Percentiles rank a stretch among this genome's conserved stretches.
Evolutionary conservation across 2,888 invertebrate species (phyloP).

Genomic region (Amiota minor): DNA sequence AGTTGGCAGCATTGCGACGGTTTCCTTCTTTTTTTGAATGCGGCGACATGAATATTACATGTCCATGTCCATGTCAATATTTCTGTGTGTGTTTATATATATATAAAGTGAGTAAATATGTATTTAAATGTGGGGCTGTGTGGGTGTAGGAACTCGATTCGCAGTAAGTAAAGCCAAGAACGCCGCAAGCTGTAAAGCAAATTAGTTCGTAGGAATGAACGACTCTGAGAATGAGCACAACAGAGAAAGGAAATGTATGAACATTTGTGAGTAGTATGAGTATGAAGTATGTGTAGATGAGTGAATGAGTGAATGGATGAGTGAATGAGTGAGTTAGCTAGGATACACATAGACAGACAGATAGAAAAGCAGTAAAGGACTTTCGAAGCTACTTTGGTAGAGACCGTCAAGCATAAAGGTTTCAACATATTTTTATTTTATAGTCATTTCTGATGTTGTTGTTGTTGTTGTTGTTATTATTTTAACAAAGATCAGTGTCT

Average conservation of each 20-base stretch:
- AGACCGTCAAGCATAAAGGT: too few relatives aligned
- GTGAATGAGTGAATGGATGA: too few relatives aligned
- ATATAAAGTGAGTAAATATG: neutral
- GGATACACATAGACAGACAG: too few relatives aligned
- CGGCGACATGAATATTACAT: slow-evolving; percentile 63
- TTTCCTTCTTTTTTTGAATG: slow-evolving; percentile 49
- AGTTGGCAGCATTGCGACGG: neutral
- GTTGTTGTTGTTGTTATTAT: too few relatives aligned
- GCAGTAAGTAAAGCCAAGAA: slow-evolving; percentile 2
- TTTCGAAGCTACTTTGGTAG: too few relatives aligned
- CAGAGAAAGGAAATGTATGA: neutral
- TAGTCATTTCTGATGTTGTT: too few relatives aligned
- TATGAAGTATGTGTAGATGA: neutral
- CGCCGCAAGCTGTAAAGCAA: slow-evolving; percentile 59
- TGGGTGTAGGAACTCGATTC: slow-evolving; percentile 33
- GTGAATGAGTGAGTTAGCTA: too few relatives aligned
- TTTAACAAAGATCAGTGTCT: too few relatives aligned
- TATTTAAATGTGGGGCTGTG: neutral
- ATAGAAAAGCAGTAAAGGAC: too few relatives aligned
- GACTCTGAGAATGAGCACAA: too few relatives aligned
- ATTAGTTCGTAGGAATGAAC: slow-evolving; percentile 57
- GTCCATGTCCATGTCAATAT: slow-evolving; percentile 25
- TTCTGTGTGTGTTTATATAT: slow-evolving; percentile 28
- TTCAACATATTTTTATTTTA: too few relatives aligned
- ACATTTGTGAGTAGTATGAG: neutral